Evolutionary conservation across 2,113 vertebrate genomes (phyloP), one percentile per base, ranked within the genome.

Genomic region (Myrmecophaga tridactyla): DNA sequence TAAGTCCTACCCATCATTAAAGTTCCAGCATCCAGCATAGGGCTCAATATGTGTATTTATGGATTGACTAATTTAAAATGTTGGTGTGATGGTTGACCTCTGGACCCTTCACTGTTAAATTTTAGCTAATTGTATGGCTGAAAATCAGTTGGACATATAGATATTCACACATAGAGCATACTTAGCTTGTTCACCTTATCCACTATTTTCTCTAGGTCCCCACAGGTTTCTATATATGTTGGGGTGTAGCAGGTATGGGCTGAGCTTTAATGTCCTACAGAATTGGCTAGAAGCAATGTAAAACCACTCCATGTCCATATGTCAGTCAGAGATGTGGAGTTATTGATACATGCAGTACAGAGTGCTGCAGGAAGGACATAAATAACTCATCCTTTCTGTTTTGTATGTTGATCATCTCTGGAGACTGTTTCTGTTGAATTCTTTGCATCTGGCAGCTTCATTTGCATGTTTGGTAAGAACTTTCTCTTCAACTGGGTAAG

Each of bases 121-220:
- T 92, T 87, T 90, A 70, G 43, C 36, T 88, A 81, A 72, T 56
- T 96, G 94, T 92, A 76, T 90, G 58, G 84, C 48, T 87, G 63
- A 67, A 67, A 93, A 80, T 78, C 69, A 89, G 18, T 31, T 36
- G 51, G 3, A 18, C 2, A n/a, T n/a, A n/a, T n/a, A 8, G 2
- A n/a, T 21, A 36, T 43, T 51, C 43, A 27, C 18, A 39, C 27
- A 36, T 34, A 53, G 7, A 6, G 58, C 29, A 48, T 4, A 43
- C 23, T 84, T 78, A 63, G 14, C 1, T 77, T n/a, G n/a, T 67
- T 67, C 9, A 89, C 63, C 85, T 84, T 56, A 63, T 39, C 21
- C 85, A 46, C 41, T 77, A 39, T 90, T 95, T 86, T 69, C 77
- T 82, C 34, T 89, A 6, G 34, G 70, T 96, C 29, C 60, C 34